Evolutionary conservation across 2,113 vertebrate species (phyloP).

Genomic region (Brevimyrus niger): DNA sequence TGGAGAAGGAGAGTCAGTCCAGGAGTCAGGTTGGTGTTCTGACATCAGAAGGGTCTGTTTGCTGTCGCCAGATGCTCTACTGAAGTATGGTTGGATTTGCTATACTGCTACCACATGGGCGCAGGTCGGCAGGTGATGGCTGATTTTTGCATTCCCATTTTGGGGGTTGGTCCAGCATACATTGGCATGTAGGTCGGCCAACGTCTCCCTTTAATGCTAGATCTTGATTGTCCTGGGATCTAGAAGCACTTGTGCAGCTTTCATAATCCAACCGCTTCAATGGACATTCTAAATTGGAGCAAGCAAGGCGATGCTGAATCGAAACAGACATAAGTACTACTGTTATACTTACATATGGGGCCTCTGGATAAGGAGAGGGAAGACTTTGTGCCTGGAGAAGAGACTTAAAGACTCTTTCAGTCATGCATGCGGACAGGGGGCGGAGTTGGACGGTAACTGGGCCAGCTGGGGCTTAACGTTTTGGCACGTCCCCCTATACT

Average conservation of each 20-base stretch:
- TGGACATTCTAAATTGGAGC: neutral
- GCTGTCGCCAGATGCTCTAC: neutral
- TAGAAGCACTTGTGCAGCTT: neutral
- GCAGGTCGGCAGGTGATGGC: neutral
- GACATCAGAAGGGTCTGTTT: neutral
- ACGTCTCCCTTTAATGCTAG: neutral
- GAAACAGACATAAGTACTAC: neutral
- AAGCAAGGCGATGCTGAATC: neutral
- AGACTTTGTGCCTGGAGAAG: neutral
- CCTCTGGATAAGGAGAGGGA: neutral
- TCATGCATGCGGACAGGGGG: neutral
- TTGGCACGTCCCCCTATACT: neutral
- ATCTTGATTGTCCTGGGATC: neutral
- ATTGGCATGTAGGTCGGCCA: neutral
- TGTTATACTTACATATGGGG: neutral
- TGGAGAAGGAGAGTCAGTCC: constrained; percentile 50
- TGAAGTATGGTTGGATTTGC: neutral
- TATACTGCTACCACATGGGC: neutral
- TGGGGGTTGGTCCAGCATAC: neutral
- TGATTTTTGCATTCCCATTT: neutral
- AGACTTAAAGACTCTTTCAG: neutral
- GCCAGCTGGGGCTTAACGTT: neutral
- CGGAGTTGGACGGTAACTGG: neutral
- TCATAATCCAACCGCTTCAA: neutral
- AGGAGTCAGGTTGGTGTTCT: constrained; percentile 43